Evolutionary conservation across 2,888 invertebrate genomes (phyloP).

Genomic region (Herminia tarsipennalis): DNA sequence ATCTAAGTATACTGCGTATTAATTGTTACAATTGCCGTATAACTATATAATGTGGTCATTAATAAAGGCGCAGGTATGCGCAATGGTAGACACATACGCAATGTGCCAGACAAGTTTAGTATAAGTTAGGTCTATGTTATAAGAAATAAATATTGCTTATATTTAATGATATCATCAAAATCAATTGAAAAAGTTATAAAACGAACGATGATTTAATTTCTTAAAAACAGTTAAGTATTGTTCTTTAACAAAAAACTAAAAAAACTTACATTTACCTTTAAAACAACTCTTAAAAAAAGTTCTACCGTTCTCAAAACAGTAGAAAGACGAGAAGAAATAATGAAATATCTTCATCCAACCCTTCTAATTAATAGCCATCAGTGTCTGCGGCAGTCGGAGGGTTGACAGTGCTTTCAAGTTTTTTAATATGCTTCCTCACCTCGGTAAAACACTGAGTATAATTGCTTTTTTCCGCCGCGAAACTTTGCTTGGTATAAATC

Average conservation of each 20-base stretch:
- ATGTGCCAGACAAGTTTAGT: too few species aligned
- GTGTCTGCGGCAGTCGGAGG: constrained; percentile 81
- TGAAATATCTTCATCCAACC: constrained; percentile 83
- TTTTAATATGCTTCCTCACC: constrained; percentile 85
- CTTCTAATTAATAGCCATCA: constrained; percentile 86
- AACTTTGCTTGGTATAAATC: constrained; percentile 64
- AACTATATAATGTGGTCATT: too few species aligned
- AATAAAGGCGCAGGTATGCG: too few species aligned
- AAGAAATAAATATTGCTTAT: too few species aligned
- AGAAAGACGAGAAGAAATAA: constrained; percentile 71
- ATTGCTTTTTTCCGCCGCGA: constrained; percentile 77
- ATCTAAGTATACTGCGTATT: too few species aligned
- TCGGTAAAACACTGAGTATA: constrained; percentile 78
- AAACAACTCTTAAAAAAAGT: constrained; percentile 40
- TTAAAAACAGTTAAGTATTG: neutral
- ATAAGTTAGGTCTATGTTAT: too few species aligned
- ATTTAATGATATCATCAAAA: too few species aligned
- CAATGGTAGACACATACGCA: too few species aligned
- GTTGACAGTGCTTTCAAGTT: constrained; percentile 81
- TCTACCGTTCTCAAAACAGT: constrained; percentile 41
- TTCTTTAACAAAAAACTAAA: neutral
- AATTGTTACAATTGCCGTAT: too few species aligned
- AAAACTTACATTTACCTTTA: constrained; percentile 13
- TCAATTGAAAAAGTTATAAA: too few species aligned
- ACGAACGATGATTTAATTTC: neutral